These are phyloP conservation scores for Eupristina koningsbergeri DNA, from an alignment of 1,140 invertebrate species.

Conservation along the genomic window DNA sequence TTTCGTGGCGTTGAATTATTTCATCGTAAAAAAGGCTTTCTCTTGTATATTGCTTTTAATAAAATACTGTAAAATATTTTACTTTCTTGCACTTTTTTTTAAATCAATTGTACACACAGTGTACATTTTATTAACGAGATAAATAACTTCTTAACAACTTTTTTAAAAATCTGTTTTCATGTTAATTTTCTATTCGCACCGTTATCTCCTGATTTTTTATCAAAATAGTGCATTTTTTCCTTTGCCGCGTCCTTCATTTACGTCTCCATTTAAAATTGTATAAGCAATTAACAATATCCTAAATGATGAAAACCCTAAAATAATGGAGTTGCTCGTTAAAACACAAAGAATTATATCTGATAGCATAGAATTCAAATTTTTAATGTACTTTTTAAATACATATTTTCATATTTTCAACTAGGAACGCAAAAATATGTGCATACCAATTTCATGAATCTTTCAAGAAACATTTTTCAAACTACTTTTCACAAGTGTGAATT, in stretches of 20 bases:
- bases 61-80: constrained; percentile 22
- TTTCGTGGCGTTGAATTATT: constrained; percentile 32
- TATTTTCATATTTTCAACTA: constrained; percentile 1
- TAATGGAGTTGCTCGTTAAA: neutral
- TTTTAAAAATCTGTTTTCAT: neutral
- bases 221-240: neutral
- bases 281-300: neutral
- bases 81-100: constrained; percentile 22
- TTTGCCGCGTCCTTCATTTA: neutral
- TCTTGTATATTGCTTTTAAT: constrained; percentile 26
- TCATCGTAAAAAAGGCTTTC: constrained; percentile 25
- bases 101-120: constrained; percentile 13
- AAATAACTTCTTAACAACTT: constrained; percentile 21
- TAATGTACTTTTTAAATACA: constrained; percentile 5
- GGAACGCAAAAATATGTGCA: neutral
- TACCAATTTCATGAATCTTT: constrained; percentile 15
- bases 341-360: neutral
- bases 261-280: neutral
- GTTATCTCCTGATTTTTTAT: neutral
- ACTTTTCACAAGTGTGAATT: neutral
- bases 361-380: constrained; percentile 10
- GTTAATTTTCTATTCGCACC: constrained; percentile 4
- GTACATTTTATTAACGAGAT: constrained; percentile 3
- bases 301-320: neutral
- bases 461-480: neutral